phyloP scores from a whole-genome alignment of 2,797 vertebrate species.

The Triplophysa bombifrons region DNA sequence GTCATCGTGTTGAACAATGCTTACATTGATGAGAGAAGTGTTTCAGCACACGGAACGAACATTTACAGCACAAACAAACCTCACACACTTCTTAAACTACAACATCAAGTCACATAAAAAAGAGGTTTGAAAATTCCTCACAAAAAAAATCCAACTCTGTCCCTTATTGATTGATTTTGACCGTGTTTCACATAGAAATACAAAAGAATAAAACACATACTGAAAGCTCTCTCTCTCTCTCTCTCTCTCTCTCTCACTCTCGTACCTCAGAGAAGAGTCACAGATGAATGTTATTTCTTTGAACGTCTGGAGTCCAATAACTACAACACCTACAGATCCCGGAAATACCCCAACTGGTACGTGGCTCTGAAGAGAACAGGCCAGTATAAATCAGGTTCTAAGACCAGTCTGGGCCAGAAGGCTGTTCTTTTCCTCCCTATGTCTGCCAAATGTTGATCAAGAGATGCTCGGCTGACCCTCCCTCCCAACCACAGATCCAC shows the following conservation, averaged over 20 bases:
- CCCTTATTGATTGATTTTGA: no score
- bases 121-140: no score
- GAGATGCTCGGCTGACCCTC: neutral
- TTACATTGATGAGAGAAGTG: no score
- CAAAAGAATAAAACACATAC: neutral
- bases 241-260: neutral
- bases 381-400: slow-evolving; percentile 92
- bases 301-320: slow-evolving; percentile 96
- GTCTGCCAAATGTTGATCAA: slow-evolving; percentile 77
- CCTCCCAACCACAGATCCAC: neutral
- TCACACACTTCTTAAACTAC: no score
- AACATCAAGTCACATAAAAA: no score
- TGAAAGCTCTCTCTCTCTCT: neutral
- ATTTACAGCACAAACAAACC: no score
- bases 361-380: slow-evolving; percentile 96
- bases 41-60: no score
- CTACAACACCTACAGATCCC: slow-evolving; percentile 97
- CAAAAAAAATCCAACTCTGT: no score
- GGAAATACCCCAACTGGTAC: slow-evolving; percentile 93
- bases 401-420: slow-evolving; percentile 95
- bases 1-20: no score
- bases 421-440: slow-evolving; percentile 98
- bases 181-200: no score
- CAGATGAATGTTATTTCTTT: slow-evolving; percentile 95
- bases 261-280: slow-evolving; percentile 83